Evolutionary conservation across 2,888 invertebrate genomes (phyloP).

Genomic region (Netelia melanura): DNA sequence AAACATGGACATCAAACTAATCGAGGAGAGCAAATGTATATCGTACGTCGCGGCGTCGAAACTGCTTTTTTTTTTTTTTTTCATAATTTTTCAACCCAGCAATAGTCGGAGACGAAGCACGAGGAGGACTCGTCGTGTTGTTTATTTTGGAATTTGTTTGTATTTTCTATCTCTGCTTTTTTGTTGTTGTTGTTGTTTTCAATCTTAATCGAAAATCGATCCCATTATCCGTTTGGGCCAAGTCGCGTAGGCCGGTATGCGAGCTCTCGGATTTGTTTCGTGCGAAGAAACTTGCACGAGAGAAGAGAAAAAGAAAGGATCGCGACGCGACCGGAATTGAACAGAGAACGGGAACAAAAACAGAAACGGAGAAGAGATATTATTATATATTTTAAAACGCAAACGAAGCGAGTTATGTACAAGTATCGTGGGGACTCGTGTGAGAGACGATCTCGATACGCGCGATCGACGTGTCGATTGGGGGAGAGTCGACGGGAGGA

Average conservation of each 20-base stretch:
- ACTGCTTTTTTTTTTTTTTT: constrained; percentile 18
- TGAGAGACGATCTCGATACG: constrained; percentile 39
- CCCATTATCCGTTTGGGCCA: constrained; percentile 21
- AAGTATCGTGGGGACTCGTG: constrained; percentile 38
- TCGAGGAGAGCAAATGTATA: constrained; percentile 21
- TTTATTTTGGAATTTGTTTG: neutral
- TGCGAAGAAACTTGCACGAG: constrained; percentile 20
- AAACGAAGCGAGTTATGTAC: constrained; percentile 57
- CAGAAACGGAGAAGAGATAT: constrained; percentile 17
- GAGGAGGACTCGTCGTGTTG: constrained; percentile 57
- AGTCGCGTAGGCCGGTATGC: constrained; percentile 49
- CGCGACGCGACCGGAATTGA: constrained; percentile 36
- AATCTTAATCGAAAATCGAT: constrained; percentile 25
- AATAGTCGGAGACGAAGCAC: constrained; percentile 46
- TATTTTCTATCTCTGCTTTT: neutral
- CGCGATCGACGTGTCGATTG: constrained; percentile 27
- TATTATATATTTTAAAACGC: constrained; percentile 39
- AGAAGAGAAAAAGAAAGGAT: constrained; percentile 22
- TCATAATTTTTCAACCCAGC: constrained; percentile 4
- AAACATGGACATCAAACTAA: constrained; percentile 38
- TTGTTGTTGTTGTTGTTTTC: neutral
- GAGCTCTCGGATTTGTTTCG: constrained; percentile 51
- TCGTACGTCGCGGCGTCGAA: constrained; percentile 29
- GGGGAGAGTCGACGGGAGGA: constrained; percentile 31
- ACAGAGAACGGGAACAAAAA: constrained; percentile 25